Conservation (phyloP, 2,888 invertebrate species). For the Thereva nobilitata region DNA sequence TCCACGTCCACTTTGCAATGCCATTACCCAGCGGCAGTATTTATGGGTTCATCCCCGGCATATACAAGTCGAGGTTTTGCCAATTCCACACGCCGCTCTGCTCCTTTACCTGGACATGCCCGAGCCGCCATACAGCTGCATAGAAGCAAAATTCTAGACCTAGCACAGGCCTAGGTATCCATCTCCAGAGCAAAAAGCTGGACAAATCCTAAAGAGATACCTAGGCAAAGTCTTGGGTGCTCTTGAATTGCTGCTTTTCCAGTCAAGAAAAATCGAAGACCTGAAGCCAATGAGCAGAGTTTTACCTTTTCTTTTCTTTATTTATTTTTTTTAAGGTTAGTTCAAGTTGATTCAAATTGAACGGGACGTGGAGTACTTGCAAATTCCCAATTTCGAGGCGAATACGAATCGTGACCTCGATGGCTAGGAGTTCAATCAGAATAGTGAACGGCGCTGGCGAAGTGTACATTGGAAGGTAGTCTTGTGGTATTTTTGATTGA, state of each 20-base stretch:
- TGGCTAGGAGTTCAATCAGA: slow-evolving; percentile 17
- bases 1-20: slow-evolving; percentile 27
- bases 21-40: slow-evolving; percentile 26
- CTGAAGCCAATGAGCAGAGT: slow-evolving; percentile 1
- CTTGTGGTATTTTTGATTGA: slow-evolving; percentile 29
- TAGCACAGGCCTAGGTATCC: slow-evolving; percentile 2
- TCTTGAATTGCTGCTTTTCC: slow-evolving; percentile 20
- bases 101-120: not conserved
- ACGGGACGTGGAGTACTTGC: slow-evolving; percentile 32
- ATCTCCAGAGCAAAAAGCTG: slow-evolving; percentile 16
- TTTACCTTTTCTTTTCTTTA: slow-evolving; percentile 3
- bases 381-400: slow-evolving; percentile 26
- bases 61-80: not conserved
- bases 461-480: not conserved
- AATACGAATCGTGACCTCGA: slow-evolving; percentile 29
- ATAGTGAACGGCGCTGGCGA: slow-evolving; percentile 13
- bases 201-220: slow-evolving; percentile 24
- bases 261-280: slow-evolving; percentile 25
- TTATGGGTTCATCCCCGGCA: slow-evolving; percentile 31
- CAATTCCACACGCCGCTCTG: not conserved
- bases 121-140: slow-evolving; percentile 1
- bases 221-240: not conserved
- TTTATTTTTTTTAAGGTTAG: slow-evolving; percentile 17
- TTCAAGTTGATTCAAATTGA: slow-evolving; percentile 25
- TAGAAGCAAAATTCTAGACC: not conserved